These are phyloP conservation scores for Hydroisotoma schaefferi DNA, from an alignment of 2,888 invertebrate genomes.

Conservation along the genomic window DNA sequence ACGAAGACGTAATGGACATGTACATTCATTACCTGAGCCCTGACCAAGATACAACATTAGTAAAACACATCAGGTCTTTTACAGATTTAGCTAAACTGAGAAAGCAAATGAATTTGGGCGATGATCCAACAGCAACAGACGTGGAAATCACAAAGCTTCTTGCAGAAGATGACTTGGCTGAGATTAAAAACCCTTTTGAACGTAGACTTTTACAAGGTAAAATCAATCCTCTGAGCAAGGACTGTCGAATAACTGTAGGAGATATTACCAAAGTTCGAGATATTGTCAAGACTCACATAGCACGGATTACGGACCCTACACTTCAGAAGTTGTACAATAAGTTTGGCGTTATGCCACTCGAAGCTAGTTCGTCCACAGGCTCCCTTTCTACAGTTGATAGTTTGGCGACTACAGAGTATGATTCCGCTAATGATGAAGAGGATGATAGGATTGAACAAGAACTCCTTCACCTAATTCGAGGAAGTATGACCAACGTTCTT, in stretches of 20 bases:
- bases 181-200: background rate
- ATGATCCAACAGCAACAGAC: conserved; percentile 5
- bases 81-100: conserved; percentile 24
- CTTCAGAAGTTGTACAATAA: background rate
- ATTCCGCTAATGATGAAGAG: background rate
- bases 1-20: conserved; percentile 29
- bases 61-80: background rate
- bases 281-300: background rate
- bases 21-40: conserved; percentile 23
- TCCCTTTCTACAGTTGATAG: background rate
- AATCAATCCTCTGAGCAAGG: background rate
- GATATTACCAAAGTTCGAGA: background rate
- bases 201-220: background rate
- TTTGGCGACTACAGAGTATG: background rate
- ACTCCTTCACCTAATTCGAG: no score
- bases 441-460: background rate
- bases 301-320: background rate
- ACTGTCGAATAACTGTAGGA: background rate
- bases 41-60: conserved; percentile 13
- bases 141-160: background rate
- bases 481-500: no score
- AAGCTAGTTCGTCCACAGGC: background rate
- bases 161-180: background rate
- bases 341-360: background rate
- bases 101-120: conserved; percentile 18